Evolutionary conservation across 30 jellyfish, hydroid and myxozoan species (phyloP).

Genomic region (Turritopsis rubra): DNA sequence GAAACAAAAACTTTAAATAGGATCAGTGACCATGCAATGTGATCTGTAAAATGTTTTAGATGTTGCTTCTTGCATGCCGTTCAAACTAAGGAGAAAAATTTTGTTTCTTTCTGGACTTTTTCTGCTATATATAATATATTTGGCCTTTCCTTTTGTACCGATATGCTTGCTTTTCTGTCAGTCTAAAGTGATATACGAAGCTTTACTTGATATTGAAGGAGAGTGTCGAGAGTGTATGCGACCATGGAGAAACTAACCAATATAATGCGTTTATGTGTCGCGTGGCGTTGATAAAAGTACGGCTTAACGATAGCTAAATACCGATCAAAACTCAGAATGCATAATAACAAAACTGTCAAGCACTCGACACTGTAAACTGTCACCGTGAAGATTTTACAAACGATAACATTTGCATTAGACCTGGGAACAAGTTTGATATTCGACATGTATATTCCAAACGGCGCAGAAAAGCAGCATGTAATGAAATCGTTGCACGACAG

Average conservation of each 20-base stretch:
- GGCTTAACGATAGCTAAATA: background rate
- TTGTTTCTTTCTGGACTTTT: too few relatives aligned
- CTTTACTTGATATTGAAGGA: too few relatives aligned
- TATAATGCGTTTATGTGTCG: background rate
- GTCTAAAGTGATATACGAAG: too few relatives aligned
- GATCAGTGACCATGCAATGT: too few relatives aligned
- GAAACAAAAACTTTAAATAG: too few relatives aligned
- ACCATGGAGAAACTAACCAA: background rate
- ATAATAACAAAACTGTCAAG: background rate
- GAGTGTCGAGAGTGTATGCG: background rate
- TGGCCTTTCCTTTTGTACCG: too few relatives aligned
- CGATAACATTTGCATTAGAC: background rate
- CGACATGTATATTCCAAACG: background rate
- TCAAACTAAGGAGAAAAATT: too few relatives aligned
- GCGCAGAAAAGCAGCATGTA: background rate
- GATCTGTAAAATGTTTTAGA: too few relatives aligned
- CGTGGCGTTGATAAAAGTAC: background rate
- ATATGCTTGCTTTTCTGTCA: too few relatives aligned
- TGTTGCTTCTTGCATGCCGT: too few relatives aligned
- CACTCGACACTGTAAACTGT: background rate
- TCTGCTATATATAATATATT: too few relatives aligned
- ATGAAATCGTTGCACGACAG: background rate
- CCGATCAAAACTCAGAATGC: background rate
- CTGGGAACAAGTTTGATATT: background rate
- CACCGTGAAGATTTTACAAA: background rate